Base-by-base conservation (phyloP, 2,888 invertebrate genomes). In the Sphinx pinastri region DNA sequence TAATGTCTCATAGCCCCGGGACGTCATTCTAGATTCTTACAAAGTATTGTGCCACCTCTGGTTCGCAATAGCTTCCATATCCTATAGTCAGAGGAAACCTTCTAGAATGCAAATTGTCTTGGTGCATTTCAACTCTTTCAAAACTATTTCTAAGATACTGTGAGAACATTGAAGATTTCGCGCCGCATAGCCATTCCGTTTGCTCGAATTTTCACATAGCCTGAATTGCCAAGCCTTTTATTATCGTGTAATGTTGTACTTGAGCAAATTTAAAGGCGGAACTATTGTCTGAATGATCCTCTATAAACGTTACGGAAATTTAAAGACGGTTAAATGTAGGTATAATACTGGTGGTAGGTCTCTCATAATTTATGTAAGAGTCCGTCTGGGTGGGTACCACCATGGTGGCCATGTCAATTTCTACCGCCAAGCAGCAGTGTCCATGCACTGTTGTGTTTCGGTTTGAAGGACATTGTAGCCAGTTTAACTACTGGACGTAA, bases 61-160 rank as follows among this genome's bases (percentile, higher is more conserved):
- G 74, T 74, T 77, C 71, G 75, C 79, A 78, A 83, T 88, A 86
- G 88, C 79, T 88, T 90, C 84, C 83, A 86, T 86, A 84, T 78
- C 80, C 81, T 77, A 75, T 81, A 81, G 82, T 80, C 74, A 73
- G 74, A 72, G 79, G 81, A 85, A 88, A 83, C 87, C 86, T 87
- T 88, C 90, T 87, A 84, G 84, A 86, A 92, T 90, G 90, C 90
- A 91, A 92, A 93, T n/a, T 91, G 86, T 86, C 86, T 82, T 81
- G 72, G 79, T 87, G 88, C 88, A 90, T 88, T 89, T 87, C 88
- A 82, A 82, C 84, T 86, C 87, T 83, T 90, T 88, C 85, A 89
- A 83, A 91, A 88, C 86, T 88, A 89, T 89, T 90, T 87, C 87
- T 86, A 84, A 87, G 87, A 87, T 85, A 88, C 84, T 85, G 78